These are phyloP conservation scores for Mus pahari DNA, from an alignment of 2,113 vertebrate species.

Conservation along the genomic window DNA sequence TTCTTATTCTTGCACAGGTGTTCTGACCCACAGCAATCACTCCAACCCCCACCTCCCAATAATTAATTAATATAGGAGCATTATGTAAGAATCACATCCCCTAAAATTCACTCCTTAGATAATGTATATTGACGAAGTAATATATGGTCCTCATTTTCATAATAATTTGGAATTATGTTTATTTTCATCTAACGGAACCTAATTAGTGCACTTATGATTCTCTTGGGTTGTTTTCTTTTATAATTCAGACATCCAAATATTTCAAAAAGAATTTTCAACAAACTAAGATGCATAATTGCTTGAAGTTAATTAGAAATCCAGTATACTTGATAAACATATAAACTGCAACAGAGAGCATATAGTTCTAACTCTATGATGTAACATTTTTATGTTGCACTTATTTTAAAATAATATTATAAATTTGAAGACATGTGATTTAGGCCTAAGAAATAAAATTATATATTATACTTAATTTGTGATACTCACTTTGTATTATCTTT, in stretches of 20 bases:
- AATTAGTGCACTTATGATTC: background rate
- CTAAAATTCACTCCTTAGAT: background rate
- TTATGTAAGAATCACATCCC: background rate
- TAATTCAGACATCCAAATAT: background rate
- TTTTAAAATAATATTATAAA: conserved; percentile 40
- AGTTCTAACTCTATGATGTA: conserved; percentile 33
- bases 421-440: conserved; percentile 10
- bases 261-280: conserved; percentile 38
- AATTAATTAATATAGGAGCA: conserved; percentile 32
- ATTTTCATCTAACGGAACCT: background rate
- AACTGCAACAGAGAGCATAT: conserved; percentile 22
- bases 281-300: conserved; percentile 32
- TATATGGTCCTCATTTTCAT: background rate
- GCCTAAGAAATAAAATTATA: background rate
- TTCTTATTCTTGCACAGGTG: background rate
- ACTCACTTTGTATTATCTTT: conserved; percentile 27
- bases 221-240: background rate
- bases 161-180: conserved; percentile 4
- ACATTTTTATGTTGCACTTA: background rate
- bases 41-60: background rate
- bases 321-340: conserved; percentile 41
- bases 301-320: conserved; percentile 55
- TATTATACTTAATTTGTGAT: conserved; percentile 59
- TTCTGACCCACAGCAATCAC: background rate
- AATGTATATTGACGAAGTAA: background rate